phyloP scores from a whole-genome alignment of 2,888 invertebrate genomes.

The Pristionchus entomophagus region DNA sequence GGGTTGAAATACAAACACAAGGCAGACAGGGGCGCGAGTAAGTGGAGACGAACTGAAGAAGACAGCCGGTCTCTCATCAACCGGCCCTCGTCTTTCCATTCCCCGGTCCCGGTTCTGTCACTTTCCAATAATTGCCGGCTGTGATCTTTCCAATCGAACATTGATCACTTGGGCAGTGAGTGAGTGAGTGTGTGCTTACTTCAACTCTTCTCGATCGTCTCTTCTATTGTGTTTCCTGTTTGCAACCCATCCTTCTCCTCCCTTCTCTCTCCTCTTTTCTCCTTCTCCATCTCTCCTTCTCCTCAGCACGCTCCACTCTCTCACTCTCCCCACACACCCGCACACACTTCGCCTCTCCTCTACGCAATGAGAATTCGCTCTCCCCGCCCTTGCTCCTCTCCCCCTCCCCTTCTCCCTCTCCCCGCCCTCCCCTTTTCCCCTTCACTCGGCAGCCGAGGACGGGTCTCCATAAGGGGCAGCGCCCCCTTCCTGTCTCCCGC shows the following conservation, averaged over 20 bases:
- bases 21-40: conserved; percentile 24
- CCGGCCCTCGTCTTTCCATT: conserved; percentile 32
- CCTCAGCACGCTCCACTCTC: conserved; percentile 51
- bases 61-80: conserved; percentile 44
- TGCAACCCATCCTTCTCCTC: conserved; percentile 38
- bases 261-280: conserved; percentile 44
- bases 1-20: conserved; percentile 34
- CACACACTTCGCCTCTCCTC: conserved; percentile 14
- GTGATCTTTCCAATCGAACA: not conserved
- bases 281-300: conserved; percentile 22
- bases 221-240: conserved; percentile 27
- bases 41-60: conserved; percentile 22
- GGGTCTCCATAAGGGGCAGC: conserved; percentile 16
- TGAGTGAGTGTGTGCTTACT: conserved; percentile 31
- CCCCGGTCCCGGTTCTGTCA: conserved; percentile 19
- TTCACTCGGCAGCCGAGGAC: conserved; percentile 11
- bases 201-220: not conserved
- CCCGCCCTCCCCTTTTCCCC: conserved; percentile 41
- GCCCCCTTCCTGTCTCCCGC: not conserved
- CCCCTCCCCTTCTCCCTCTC: conserved; percentile 30
- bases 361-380: conserved; percentile 7
- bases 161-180: not conserved
- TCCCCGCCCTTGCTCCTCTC: conserved; percentile 38
- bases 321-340: conserved; percentile 30
- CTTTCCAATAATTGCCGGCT: conserved; percentile 43